These are phyloP conservation scores for Notocelia uddmanniana DNA, from an alignment of 2,888 invertebrate species.

Conservation along the genomic window DNA sequence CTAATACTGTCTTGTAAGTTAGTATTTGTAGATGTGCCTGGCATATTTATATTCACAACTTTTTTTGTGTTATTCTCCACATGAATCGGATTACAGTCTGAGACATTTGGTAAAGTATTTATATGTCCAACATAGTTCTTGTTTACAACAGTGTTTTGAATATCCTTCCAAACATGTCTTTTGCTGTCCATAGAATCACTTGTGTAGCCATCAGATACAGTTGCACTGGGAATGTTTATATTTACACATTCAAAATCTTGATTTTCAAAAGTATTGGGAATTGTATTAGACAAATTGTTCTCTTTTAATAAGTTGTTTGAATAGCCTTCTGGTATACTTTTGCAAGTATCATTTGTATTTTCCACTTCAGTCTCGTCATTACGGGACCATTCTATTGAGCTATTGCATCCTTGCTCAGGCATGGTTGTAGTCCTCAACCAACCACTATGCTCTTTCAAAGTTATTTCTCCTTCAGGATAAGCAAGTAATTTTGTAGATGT, in stretches of 20 bases:
- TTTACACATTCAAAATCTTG: constrained; percentile 6
- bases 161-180: constrained; percentile 6
- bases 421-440: background rate
- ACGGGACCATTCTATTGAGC: background rate
- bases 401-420: background rate
- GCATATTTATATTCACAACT: constrained; percentile 22
- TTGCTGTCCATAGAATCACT: constrained; percentile 9
- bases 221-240: constrained; percentile 8
- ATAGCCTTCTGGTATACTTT: background rate
- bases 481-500: constrained; percentile 40
- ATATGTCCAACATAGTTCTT: background rate
- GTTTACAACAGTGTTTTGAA: background rate
- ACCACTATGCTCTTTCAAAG: constrained; percentile 2
- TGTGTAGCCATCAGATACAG: background rate
- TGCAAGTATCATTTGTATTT: background rate
- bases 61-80: constrained; percentile 5
- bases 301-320: background rate
- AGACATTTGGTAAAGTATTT: background rate
- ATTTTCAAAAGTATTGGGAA: background rate
- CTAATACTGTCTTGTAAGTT: background rate
- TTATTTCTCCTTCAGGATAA: constrained; percentile 24
- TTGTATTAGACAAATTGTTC: background rate
- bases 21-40: background rate
- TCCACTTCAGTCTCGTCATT: too few relatives aligned
- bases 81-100: background rate